phyloP scores from a whole-genome alignment of 2,113 vertebrate genomes.

The Mixornis gularis region DNA sequence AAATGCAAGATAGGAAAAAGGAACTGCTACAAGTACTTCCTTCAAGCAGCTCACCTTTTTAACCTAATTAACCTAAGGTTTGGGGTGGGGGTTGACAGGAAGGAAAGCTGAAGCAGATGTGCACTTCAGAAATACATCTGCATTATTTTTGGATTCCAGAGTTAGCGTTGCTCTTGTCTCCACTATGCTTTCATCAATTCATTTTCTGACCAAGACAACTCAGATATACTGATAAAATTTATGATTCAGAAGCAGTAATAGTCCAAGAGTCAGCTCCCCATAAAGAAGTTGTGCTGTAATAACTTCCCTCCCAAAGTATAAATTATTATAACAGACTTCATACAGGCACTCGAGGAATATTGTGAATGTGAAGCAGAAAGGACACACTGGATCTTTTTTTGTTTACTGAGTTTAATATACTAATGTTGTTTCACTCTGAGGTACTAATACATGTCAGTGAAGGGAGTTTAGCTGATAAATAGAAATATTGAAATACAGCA shows the following conservation, averaged over 20 bases:
- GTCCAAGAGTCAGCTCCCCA: neutral
- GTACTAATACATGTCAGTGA: neutral
- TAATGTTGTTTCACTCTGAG: neutral
- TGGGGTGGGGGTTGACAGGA: rapidly evolving
- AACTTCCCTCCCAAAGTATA: neutral
- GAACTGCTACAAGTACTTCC: neutral
- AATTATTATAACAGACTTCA: neutral
- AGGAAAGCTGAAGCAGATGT: rapidly evolving
- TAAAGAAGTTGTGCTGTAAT: neutral
- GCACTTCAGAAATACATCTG: neutral
- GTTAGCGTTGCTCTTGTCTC: neutral
- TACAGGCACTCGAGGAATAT: neutral
- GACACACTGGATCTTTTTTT: neutral
- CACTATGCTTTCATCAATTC: neutral
- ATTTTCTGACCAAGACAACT: neutral
- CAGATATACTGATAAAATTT: neutral
- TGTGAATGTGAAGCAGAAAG: neutral
- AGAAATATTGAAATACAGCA: neutral
- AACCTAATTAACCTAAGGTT: neutral
- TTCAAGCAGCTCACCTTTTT: neutral
- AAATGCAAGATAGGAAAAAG: neutral
- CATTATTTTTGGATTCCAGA: neutral
- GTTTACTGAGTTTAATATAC: neutral
- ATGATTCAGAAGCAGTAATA: neutral
- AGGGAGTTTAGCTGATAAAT: neutral